Conservation (phyloP, 2,797 vertebrate genomes). For the Borostomias antarcticus region DNA sequence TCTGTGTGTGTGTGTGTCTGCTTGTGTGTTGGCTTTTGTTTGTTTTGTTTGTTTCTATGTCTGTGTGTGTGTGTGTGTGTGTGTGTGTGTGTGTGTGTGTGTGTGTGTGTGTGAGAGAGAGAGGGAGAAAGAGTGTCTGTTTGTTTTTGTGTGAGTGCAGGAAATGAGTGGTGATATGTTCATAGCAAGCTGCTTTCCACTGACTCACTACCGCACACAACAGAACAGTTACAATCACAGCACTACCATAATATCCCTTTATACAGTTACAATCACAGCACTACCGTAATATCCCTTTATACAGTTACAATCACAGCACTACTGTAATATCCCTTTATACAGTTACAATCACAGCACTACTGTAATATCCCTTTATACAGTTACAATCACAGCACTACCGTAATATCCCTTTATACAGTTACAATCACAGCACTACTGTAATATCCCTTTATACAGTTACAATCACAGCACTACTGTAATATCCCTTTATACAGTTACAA, state of each 20-base stretch:
- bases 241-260: not conserved
- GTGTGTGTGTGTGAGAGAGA: conserved; percentile 22
- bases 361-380: too few relatives aligned
- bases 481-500: too few relatives aligned
- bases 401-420: too few relatives aligned
- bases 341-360: conserved; percentile 21
- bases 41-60: too few relatives aligned
- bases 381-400: too few relatives aligned
- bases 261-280: conserved; percentile 13
- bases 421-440: too few relatives aligned
- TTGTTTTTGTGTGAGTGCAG: conserved; percentile 33
- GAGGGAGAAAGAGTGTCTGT: conserved; percentile 29
- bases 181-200: not conserved
- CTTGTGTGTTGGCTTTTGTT: too few relatives aligned
- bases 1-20: conserved; percentile 19
- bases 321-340: not conserved
- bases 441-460: too few relatives aligned
- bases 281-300: conserved; percentile 4
- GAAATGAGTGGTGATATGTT: conserved; percentile 39
- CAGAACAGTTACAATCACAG: not conserved
- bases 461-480: too few relatives aligned
- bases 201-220: not conserved
- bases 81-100: conserved; percentile 28
- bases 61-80: conserved; percentile 42
- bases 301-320: not conserved